Evolutionary conservation across 2,888 invertebrate species (phyloP), one percentile per base, ranked within the genome.

Genomic region (Petrolisthes manimaculis): DNA sequence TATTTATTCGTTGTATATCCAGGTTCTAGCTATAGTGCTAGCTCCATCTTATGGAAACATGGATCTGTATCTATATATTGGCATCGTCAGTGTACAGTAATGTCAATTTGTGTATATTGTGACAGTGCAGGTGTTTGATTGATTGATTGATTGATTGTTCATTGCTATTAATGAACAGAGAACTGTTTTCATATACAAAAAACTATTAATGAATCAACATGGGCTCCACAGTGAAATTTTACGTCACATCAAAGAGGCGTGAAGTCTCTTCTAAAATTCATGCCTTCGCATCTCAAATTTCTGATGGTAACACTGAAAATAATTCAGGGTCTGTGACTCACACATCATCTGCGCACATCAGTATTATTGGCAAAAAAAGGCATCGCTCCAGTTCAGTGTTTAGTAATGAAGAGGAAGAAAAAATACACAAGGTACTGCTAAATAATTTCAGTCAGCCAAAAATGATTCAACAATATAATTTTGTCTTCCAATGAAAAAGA

Each of bases 371-470:
- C 37, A 79, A 67, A 55, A 86, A 86, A 71, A 24, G 86, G 21
- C 80, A 80, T 74, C 69, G 86, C 3, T n/a, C 78, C 51, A 86
- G 86, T 74, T 86, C 86, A 1, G 86, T 86, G 71, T 86, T 86
- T 37, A 86, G 86, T 67, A 14, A 14, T 4, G 75, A 84, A 61
- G 84, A 77, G 0, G 18, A 8, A 24, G 12, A 12, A 54, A 56
- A 67, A 53, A 0, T 21, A n/a, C 78, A 37, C 78, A 84, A 84
- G 84, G 84, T 84, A 78, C 24, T 37, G 37, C 37, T 37, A 37
- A 37, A 37, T 37, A 37, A 37, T 37, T 37, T 37, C 37, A 37
- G 37, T 37, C 37, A 1, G 37, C 37, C 37, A 37, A 37, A 37
- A 37, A 37, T 37, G 37, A 37, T 37, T 37, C 37, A 37, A 37